Conservation (phyloP, 2,113 vertebrate genomes). For the Anarhynchus alexandrinus region DNA sequence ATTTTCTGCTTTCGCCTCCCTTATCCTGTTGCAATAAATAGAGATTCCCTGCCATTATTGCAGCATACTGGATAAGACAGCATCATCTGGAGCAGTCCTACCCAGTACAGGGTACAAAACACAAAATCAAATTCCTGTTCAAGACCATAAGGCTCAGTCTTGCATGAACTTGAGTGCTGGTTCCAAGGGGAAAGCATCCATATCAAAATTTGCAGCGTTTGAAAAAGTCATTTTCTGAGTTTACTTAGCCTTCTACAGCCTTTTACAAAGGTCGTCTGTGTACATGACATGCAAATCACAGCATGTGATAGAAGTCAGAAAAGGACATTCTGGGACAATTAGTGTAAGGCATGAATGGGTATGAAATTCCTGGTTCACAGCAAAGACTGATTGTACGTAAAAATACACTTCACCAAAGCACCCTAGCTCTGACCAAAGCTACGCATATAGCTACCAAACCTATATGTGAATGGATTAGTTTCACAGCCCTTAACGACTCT, state of each 20-base stretch:
- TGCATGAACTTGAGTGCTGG: background rate
- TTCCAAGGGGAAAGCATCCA: background rate
- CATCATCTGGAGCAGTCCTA: background rate
- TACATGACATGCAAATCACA: background rate
- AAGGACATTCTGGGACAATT: background rate
- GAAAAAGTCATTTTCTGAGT: background rate
- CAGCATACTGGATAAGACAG: background rate
- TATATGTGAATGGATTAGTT: background rate
- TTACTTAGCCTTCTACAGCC: background rate
- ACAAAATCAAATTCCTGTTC: background rate
- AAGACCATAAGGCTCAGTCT: background rate
- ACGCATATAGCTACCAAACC: fast-evolving
- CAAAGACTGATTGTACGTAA: background rate
- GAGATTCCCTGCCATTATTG: background rate
- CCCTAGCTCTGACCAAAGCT: background rate
- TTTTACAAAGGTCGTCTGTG: background rate
- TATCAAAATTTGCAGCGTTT: background rate
- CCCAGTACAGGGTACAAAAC: background rate
- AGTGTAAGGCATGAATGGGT: background rate
- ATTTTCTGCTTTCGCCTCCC: background rate
- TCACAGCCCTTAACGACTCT: background rate
- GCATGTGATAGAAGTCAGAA: background rate
- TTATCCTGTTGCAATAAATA: background rate
- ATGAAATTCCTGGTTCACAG: background rate
- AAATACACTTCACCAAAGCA: background rate